Conservation (phyloP, 2,888 invertebrate genomes). For the Scotopteryx bipunctaria region DNA sequence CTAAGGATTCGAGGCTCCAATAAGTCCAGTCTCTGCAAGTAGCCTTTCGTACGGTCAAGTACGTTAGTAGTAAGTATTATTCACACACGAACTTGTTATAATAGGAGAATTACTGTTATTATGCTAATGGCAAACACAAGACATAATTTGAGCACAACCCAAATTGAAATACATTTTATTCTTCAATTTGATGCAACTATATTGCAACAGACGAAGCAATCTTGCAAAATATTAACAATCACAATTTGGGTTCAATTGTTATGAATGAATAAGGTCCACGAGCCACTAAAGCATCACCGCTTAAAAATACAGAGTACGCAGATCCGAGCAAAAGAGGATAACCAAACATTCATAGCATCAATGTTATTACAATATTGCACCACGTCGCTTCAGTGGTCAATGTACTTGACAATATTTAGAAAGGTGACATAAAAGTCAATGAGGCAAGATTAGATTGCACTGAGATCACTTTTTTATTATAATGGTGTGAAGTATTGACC, state of each 20-base stretch:
- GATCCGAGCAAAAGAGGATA: too few species aligned
- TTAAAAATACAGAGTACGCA: too few species aligned
- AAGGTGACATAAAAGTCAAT: neutral
- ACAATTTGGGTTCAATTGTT: constrained; percentile 9
- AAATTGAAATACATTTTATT: constrained; percentile 12
- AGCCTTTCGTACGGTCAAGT: too few species aligned
- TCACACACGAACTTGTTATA: too few species aligned
- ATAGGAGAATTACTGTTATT: too few species aligned
- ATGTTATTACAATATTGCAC: neutral
- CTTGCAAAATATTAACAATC: constrained; percentile 11
- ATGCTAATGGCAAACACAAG: too few species aligned
- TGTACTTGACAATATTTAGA: neutral
- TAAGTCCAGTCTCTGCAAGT: too few species aligned
- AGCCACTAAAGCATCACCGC: neutral
- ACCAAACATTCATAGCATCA: too few species aligned
- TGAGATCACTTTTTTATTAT: constrained; percentile 2
- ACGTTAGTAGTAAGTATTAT: too few species aligned
- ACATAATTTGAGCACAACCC: constrained; percentile 2
- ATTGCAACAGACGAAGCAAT: constrained; percentile 8
- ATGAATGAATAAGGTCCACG: neutral
- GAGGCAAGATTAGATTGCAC: constrained; percentile 9
- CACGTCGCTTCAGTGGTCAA: neutral
- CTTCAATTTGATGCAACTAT: constrained; percentile 1
- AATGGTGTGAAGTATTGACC: neutral
- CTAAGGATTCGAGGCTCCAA: too few species aligned